Base-by-base conservation (phyloP, 2,888 invertebrate genomes). In the Lasioglossum pauxillum region DNA sequence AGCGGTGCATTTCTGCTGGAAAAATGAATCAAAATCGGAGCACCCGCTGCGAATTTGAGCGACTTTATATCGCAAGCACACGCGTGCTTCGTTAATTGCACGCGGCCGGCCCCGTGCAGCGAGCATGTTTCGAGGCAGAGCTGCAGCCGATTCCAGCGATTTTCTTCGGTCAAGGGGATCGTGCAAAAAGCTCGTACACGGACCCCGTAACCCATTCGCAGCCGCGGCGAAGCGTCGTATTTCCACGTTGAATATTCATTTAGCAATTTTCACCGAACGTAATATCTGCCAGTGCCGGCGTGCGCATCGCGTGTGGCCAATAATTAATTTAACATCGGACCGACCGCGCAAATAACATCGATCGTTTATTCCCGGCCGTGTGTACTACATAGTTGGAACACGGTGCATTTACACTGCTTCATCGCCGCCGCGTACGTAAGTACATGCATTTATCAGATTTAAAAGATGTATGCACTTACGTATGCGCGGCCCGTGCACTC, bases 281-380 rank as follows among this genome's bases (percentile, higher is more conserved):
- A 74, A 74, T 74, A 74, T 74, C 49, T 35, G 44, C 49, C 44
- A 35, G 8, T 19, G 64, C n/a, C 23, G 67, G 27, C 35, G 49
- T 60, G 38, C 49, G 31, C 38, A 78, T 80, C 74, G 73, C 79
- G 60, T 78, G 75, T 46, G 69, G 75, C 76, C 75, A 86, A 82
- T 87, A 85, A 87, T 87, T 87, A 87, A 87, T 88, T 84, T 88
- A 88, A 87, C 87, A 87, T 82, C 79, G 84, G 77, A 19, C 84
- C 73, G 74, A 64, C 78, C 83, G 81, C 79, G 84, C 83, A 80
- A 83, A 84, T 82, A 88, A 88, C 84, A 88, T 87, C 84, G 87
- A 88, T 88, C 81, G 84, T 87, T 88, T 84, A 88, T 88, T 88
- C 87, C 79, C 75, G 75, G 46, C 46, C 80, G 53, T 78, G 38